These are phyloP conservation scores for Oxyruncus cristatus DNA, from an alignment of 2,113 vertebrate genomes.

Conservation along the genomic window DNA sequence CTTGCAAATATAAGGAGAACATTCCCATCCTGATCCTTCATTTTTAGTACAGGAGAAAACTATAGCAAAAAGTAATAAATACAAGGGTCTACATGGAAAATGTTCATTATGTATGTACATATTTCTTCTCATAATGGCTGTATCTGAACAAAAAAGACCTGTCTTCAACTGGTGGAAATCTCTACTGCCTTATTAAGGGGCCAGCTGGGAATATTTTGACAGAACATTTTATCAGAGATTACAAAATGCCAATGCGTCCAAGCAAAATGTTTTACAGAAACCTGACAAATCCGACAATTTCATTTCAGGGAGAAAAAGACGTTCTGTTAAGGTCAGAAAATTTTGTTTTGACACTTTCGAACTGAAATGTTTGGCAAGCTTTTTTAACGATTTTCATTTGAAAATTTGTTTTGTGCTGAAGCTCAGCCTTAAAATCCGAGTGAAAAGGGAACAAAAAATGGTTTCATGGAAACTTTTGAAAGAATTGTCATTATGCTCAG, in stretches of 20 bases:
- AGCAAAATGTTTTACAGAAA: constrained; percentile 50
- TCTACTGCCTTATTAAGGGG: constrained; percentile 21
- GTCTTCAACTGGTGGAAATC: constrained; percentile 7
- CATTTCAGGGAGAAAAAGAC: not conserved
- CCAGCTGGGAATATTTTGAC: constrained; percentile 57
- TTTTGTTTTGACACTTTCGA: constrained; percentile 39
- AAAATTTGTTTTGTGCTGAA: not conserved
- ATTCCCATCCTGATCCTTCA: not conserved
- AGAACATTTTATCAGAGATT: constrained; percentile 46
- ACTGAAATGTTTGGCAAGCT: constrained; percentile 32
- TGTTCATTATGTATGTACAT: not conserved
- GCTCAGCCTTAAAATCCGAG: not conserved
- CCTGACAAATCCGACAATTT: constrained; percentile 7
- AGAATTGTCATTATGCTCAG: not conserved
- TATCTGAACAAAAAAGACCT: constrained; percentile 16
- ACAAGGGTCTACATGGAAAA: not conserved
- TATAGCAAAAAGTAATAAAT: not conserved
- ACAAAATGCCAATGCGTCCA: not conserved
- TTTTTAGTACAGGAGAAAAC: not conserved
- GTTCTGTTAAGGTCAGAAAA: constrained; percentile 22
- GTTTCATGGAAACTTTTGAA: not conserved
- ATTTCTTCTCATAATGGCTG: constrained; percentile 1
- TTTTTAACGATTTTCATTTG: not conserved
- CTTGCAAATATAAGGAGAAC: not conserved
- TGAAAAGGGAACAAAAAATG: not conserved